Evolutionary conservation across 2,113 vertebrate species (phyloP), one percentile per base, ranked within the genome.

Genomic region (Leptodactylus fuscus): DNA sequence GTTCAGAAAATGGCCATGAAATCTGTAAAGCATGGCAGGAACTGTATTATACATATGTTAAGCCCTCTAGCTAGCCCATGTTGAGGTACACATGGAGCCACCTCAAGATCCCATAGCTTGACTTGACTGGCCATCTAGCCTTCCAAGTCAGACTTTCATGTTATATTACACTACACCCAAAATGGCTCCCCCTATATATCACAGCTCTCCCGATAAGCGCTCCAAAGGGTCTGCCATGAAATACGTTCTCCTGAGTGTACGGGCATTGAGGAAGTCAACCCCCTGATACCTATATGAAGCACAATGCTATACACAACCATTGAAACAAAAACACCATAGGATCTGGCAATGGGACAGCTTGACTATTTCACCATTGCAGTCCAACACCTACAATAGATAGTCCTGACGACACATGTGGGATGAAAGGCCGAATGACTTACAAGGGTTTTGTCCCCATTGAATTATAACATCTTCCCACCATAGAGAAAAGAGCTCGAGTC

Each of bases 291-390:
- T 69, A 36, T 15, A 32, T 67, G 10, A 15, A 20, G 13, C 16
- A 67, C 34, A 69, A 69, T 36, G 29, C 18, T 6, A 20, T 67
- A 24, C 6, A 2, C 15, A 67, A 24, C 62, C 62, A 18, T 67
- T 4, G 5, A 69, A 38, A 69, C 65, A 69, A 69, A 36, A 69
- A 69, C 65, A 20, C 65, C 65, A 69, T 69, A 69, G 65, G 65
- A 69, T 38, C 38, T 36, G 65, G 32, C 32, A 69, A 69, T 18
- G 34, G 7, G 34, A 22, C 65, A 69, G 34, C 65, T 22, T 20
- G 6, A 36, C 36, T 69, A 69, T 69, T 22, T 69, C 29, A 69
- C 65, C 22, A 69, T 11, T 20, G 65, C 65, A 20, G 65, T 22
- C 34, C 16, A 20, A 69, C 9, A 69, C 65, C 34, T 65, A 65